Conservation (phyloP, 2,888 invertebrate species). For the Phorcus lineatus region DNA sequence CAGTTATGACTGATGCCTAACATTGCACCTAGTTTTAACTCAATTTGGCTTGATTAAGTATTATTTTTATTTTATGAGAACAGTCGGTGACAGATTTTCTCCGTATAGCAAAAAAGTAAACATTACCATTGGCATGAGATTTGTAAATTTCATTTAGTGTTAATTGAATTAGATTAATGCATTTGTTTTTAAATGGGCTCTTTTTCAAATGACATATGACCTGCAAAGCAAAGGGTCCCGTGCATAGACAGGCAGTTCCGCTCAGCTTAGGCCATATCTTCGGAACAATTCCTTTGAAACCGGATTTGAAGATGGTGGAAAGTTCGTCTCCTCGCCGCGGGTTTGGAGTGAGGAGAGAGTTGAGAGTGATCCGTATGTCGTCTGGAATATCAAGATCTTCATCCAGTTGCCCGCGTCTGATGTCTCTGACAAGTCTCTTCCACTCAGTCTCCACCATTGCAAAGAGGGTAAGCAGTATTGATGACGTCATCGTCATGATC, state of each 20-base stretch:
- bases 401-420: not conserved
- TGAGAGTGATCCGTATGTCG: not conserved
- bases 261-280: not conserved
- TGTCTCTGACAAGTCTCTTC: not conserved
- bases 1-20: too few species aligned
- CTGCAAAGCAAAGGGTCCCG: slow-evolving; percentile 1
- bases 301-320: not conserved
- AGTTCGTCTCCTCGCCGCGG: not conserved
- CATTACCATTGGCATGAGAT: too few species aligned
- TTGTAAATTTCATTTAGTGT: too few species aligned
- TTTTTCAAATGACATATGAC: too few species aligned
- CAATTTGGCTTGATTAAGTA: too few species aligned
- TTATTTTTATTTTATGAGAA: too few species aligned
- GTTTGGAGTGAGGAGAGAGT: not conserved
- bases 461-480: not conserved
- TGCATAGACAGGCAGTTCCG: not conserved
- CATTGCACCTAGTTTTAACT: too few species aligned
- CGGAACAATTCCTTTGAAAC: not conserved
- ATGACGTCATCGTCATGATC: not conserved
- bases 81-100: too few species aligned
- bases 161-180: too few species aligned
- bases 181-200: too few species aligned
- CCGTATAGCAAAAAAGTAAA: too few species aligned
- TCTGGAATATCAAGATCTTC: not conserved
- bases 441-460: not conserved